Base-by-base conservation (phyloP, 2,888 invertebrate genomes). In the Caenorhabditis angaria region DNA sequence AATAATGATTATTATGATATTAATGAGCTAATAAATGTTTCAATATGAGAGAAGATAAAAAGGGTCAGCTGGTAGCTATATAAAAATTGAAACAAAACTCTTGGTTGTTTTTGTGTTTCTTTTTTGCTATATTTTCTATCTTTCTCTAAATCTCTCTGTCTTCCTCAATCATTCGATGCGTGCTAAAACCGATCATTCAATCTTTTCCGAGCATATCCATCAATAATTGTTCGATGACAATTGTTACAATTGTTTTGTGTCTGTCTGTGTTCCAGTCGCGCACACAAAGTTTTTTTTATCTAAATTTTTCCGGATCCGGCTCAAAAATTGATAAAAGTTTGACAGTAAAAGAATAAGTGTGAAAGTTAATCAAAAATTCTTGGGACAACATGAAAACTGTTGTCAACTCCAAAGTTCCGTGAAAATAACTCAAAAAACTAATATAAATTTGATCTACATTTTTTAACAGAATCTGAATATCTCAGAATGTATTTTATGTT, bases 111-210 rank as follows among this genome's bases (percentile, higher is more conserved):
- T 20, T 10, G 24, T 62, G 65, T 70, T 70, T 65, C 65, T 70
- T 70, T 41, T 12, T 41, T 18, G 10, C 41, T 18, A 12, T 41
- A 6, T 5, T 12, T 32, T 65, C 55, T n/a, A 4, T 56, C 50
- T 32, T 27, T 20, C 70, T 70, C 58, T 56, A 53, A 56, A 60
- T 55, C 69, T 55, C 54, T 8, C 51, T 24, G 61, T 61, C 70
- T 61, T 60, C 61, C 61, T 70, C 65, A 61, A 70, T 70, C 70
- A 70, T 70, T 64, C 65, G n/a, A n/a, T 61, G 70, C 50, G 41
- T 41, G 41, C 41, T 41, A 62, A 62, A 70, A 70, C 62, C 70
- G 65, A 65, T 70, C 70, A 62, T 62, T 70, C 65, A 70, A 70
- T 70, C 70, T 70, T 70, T 58, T 61, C 60, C 56, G 62, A 61